Evolutionary conservation across 2,888 invertebrate genomes (phyloP).

Genomic region (Rugalucina vietnamica): DNA sequence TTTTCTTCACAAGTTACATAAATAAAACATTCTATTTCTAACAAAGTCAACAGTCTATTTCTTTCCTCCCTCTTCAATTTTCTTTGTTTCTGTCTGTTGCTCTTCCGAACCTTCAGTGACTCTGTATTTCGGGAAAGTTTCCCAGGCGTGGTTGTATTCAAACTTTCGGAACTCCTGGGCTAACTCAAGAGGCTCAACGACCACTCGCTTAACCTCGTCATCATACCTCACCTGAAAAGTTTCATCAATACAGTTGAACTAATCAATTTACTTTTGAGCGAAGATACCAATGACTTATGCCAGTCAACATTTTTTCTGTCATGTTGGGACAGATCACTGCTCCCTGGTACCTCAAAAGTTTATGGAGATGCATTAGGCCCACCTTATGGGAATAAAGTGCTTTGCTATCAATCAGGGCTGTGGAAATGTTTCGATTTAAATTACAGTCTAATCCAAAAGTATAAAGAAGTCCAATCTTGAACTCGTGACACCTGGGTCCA

Average conservation of each 20-base stretch:
- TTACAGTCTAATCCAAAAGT: no score
- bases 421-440: no score
- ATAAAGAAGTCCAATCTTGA: no score
- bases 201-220: constrained; percentile 97
- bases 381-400: no score
- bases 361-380: not conserved
- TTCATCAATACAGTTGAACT: not conserved
- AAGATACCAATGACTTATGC: no score
- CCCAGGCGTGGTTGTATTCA: constrained; percentile 98
- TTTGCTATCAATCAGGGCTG: no score
- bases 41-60: constrained; percentile 19
- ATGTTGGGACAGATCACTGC: no score
- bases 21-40: not conserved
- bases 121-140: constrained; percentile 92
- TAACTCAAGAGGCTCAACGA: constrained; percentile 97
- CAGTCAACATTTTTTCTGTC: no score
- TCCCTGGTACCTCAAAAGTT: no score
- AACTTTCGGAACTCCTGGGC: constrained; percentile 99
- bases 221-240: constrained; percentile 93
- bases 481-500: no score
- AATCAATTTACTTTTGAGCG: no score
- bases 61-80: constrained; percentile 29
- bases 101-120: constrained; percentile 49
- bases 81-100: constrained; percentile 36
- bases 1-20: no score